Evolutionary conservation across 1,140 invertebrate species (phyloP), one percentile per base, ranked within the genome.

Genomic region (Camponotus floridanus): DNA sequence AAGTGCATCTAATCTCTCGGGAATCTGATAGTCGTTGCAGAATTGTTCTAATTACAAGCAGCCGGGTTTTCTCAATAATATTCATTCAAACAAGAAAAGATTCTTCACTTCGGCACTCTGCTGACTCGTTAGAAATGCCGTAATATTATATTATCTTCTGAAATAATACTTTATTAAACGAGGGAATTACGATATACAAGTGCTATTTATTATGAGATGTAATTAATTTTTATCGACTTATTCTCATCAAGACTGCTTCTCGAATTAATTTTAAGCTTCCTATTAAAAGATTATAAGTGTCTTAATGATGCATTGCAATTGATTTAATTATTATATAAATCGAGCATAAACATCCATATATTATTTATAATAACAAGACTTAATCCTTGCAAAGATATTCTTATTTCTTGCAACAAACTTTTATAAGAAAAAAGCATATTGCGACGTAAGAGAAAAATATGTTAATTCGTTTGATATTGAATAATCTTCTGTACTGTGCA

Each of bases 41-140:
- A 80, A 80, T 36, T 80, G 13, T 8, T 70, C 64, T 67, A 80
- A 78, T 65, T 78, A 42, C 33, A 15, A 59, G n/a, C n/a, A 71
- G 59, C 33, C 9, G 21, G 45, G 21, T 76, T 74, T 76, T 61
- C 67, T 33, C 39, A 26, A 15, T 73, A 71, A 83, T 31, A 42
- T 48, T 13, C 48, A 15, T 33, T 68, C 39, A 33, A 55, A 31
- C 0, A 45, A 67, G 33, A 2, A 65, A 18, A 21, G 33, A 67
- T 67, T 67, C 18, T 36, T 18, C 31, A 18, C 26, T 26, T 26
- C 9, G 48, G 48, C 48, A 51, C 0, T 26, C 1, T 51, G 5
- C 48, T 51, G 13, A 51, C 13, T 51, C 18, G 13, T 51, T 51
- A 51, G 13, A 51, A 51, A 18, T 51, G 48, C 15, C 3, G 15